A percentile compares a stretch with the other conserved stretches of the same genome.
phyloP scores from a whole-genome alignment of 2,888 invertebrate species.

The Scaptomyza reducta region DNA sequence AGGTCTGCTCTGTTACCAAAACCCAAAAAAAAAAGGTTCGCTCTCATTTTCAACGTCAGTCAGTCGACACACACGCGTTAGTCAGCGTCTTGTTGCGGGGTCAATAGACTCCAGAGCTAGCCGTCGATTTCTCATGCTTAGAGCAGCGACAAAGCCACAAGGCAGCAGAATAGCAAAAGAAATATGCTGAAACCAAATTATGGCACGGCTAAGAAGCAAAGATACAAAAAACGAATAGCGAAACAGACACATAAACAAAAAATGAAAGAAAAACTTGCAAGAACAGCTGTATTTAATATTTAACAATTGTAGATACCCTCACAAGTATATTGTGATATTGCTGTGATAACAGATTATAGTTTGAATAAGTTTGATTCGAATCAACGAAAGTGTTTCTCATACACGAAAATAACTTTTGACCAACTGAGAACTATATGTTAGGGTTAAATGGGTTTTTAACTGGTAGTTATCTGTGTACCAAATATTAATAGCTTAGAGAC shows the following conservation, averaged over 20 bases:
- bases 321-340: not conserved
- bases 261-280: slow-evolving; percentile 23
- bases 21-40: slow-evolving; percentile 36
- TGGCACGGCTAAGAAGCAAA: slow-evolving; percentile 58
- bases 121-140: slow-evolving; percentile 52
- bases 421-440: no score
- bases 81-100: slow-evolving; percentile 37
- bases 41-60: slow-evolving; percentile 60
- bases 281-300: not conserved
- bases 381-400: no score
- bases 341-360: no score
- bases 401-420: no score
- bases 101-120: slow-evolving; percentile 65
- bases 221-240: slow-evolving; percentile 20
- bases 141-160: slow-evolving; percentile 18
- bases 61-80: slow-evolving; percentile 32
- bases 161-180: slow-evolving; percentile 35
- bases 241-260: slow-evolving; percentile 22
- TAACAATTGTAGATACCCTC: slow-evolving; percentile 7
- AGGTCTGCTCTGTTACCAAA: slow-evolving; percentile 7
- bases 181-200: slow-evolving; percentile 51
- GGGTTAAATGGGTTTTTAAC: no score
- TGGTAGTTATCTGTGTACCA: no score
- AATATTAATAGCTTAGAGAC: no score
- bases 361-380: no score